A percentile compares a stretch with the other conserved stretches of the same genome.
Conservation (phyloP, 2,113 vertebrate genomes). For the Nesogale talazaci region DNA sequence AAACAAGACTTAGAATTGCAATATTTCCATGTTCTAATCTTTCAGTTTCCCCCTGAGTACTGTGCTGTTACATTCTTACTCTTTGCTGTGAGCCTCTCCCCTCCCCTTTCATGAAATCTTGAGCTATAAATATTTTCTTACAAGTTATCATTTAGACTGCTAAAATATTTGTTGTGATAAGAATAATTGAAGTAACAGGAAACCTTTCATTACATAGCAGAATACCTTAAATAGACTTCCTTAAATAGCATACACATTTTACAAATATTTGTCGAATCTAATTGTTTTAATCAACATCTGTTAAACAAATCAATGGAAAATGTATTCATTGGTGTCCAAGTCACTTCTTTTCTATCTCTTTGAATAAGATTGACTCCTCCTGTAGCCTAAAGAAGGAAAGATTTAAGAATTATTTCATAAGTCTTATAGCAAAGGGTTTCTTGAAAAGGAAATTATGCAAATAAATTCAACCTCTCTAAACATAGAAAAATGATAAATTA, state of each 20-base stretch:
- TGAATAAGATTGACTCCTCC: constrained; percentile 35
- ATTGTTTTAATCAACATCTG: constrained; percentile 67
- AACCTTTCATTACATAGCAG: constrained; percentile 59
- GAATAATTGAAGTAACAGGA: constrained; percentile 60
- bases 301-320: constrained; percentile 69
- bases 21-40: constrained; percentile 4
- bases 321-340: constrained; percentile 63
- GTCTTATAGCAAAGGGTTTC: constrained; percentile 36
- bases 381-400: background rate
- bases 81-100: constrained; percentile 40
- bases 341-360: constrained; percentile 56
- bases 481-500: constrained; percentile 29
- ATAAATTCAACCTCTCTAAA: constrained; percentile 14
- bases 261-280: constrained; percentile 69
- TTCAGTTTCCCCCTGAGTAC: background rate
- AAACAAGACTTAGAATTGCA: background rate
- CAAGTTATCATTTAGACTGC: constrained; percentile 57
- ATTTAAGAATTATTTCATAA: background rate
- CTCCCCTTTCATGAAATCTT: constrained; percentile 4
- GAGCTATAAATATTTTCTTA: constrained; percentile 67
- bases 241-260: constrained; percentile 42
- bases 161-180: constrained; percentile 69
- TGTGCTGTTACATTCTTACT: background rate
- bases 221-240: constrained; percentile 45
- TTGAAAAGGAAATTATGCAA: constrained; percentile 19